Evolutionary conservation across 2,888 invertebrate species (phyloP), one percentile per base, ranked within the genome.

Genomic region (Proisotoma minuta): DNA sequence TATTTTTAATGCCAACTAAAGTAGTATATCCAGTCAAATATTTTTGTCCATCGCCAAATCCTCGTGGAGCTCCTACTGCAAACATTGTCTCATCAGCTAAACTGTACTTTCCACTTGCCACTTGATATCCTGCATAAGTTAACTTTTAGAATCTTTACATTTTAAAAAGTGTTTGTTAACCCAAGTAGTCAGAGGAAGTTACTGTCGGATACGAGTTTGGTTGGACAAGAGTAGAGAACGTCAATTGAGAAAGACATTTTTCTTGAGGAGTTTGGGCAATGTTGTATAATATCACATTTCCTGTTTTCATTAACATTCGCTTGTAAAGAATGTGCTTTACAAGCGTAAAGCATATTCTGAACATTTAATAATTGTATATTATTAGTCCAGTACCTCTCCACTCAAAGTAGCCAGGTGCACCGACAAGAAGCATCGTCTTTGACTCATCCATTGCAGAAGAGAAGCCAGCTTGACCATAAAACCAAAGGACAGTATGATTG

Each of bases 321-420:
- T n/a, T n/a, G n/a, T n/a, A n/a, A n/a, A n/a, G n/a, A n/a, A n/a
- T n/a, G n/a, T n/a, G n/a, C n/a, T n/a, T n/a, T n/a, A n/a, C n/a
- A n/a, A n/a, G n/a, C n/a, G n/a, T n/a, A n/a, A n/a, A n/a, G n/a
- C n/a, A n/a, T n/a, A n/a, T n/a, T n/a, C n/a, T n/a, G n/a, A n/a
- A n/a, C n/a, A n/a, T n/a, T n/a, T n/a, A n/a, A n/a, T n/a, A n/a
- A n/a, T n/a, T n/a, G n/a, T n/a, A n/a, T n/a, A 8, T 43, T 43
- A n/a, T 43, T 12, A 18, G 15, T 43, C 18, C 4, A 15, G 18
- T 12, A 43, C 43, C 43, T 18, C 43, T 15, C 43, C 43, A 43
- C 79, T 84, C 84, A 84, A 54, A 82, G 81, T 53, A 78, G 0
- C 85, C 84, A 2, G 85, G 85, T 0, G 84, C 83, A 2, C 85